Conservation (phyloP, 2,888 invertebrate genomes). For the Lepidonotus clava region DNA sequence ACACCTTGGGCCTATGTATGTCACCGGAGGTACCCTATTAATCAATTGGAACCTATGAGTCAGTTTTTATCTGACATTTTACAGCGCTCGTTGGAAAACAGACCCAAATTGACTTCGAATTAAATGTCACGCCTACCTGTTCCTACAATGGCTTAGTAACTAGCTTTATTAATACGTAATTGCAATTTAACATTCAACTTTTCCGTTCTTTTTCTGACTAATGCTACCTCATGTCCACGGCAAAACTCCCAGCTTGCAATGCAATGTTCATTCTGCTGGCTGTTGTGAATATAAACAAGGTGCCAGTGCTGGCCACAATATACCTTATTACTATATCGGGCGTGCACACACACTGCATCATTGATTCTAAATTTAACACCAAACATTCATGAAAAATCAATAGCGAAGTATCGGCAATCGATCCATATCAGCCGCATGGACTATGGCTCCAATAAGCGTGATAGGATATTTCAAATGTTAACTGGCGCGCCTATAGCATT, state of each 20-base stretch:
- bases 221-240: neutral
- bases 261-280: too few species aligned
- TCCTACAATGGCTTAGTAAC: conserved; percentile 24
- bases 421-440: neutral
- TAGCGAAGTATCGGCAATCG: conserved; percentile 42
- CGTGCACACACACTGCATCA: neutral
- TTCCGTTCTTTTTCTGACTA: conserved; percentile 3
- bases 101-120: conserved; percentile 50
- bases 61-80: conserved; percentile 43
- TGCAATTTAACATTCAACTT: conserved; percentile 52
- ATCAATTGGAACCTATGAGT: conserved; percentile 39
- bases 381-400: conserved; percentile 15
- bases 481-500: neutral
- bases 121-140: conserved; percentile 49
- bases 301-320: neutral
- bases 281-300: neutral
- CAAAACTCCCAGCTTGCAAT: too few species aligned
- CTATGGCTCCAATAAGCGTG: neutral
- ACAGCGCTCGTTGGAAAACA: conserved; percentile 14
- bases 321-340: conserved; percentile 42
- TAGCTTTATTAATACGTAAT: conserved; percentile 52
- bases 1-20: conserved; percentile 19
- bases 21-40: conserved; percentile 24
- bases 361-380: conserved; percentile 11
- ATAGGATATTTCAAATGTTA: conserved; percentile 15